Evolutionary conservation across 2,113 vertebrate species (phyloP), one percentile per base, ranked within the genome.

Genomic region (Herpailurus yagouaroundi): DNA sequence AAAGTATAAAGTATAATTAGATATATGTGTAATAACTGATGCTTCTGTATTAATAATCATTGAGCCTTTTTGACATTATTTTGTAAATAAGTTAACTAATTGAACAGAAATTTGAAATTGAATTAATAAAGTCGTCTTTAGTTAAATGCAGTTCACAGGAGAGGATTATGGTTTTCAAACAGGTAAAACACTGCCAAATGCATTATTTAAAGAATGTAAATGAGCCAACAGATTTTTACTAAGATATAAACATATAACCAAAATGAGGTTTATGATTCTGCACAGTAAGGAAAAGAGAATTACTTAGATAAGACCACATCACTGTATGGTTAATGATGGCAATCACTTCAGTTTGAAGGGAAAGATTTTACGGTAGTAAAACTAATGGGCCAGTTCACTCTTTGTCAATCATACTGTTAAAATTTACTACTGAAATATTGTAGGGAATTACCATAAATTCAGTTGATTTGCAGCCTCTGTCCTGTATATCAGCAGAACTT

Each of bases 391-490:
- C 27, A 84, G 63, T 93, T 97, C 68, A 97, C 18, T 94, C 68
- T 55, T 94, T 68, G 91, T 97, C 91, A 94, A 31, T 98, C 95
- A 97, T 68, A 52, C 52, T 88, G 41, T 97, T 97, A 92, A 98
- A 96, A 12, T 57, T 96, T 92, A 92, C 74, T 97, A 83, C 79
- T 97, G 89, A 97, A 97, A 98, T 86, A 18, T 21, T 97, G 21
- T 33, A 48, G 57, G 64, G 16, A 97, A 92, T 94, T 52, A 71
- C 73, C 92, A 87, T 79, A 71, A 21, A 64, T 96, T 97, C 86
- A 84, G 5, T 91, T 92, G 95, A 69, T 89, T 95, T 88, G 41
- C 64, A 71, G 21, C 15, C 79, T 94, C 57, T 96, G 45, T 81
- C 52, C 79, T 85, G 18, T 71, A 18, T 94, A 87, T 41, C 0